phyloP scores from a whole-genome alignment of 2,113 vertebrate species.

The Zosterops borbonicus region DNA sequence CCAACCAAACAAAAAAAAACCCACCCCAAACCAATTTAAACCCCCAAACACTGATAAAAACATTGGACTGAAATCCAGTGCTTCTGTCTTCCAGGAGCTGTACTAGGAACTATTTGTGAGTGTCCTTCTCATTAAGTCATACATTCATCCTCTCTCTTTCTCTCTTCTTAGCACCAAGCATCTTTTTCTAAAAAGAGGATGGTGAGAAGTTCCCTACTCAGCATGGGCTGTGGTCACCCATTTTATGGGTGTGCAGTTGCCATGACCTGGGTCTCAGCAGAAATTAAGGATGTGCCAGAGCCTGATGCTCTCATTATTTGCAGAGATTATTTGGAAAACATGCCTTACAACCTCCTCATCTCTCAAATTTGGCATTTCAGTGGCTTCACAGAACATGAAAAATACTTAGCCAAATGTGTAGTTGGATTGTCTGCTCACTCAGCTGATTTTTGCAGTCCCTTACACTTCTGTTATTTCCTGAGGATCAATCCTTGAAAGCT shows the following conservation, averaged over 20 bases:
- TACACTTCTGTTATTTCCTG: not conserved
- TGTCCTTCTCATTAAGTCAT: not conserved
- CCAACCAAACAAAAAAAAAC: too few species aligned
- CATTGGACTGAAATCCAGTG: not conserved
- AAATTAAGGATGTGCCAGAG: not conserved
- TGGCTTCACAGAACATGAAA: not conserved
- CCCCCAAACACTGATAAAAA: not conserved
- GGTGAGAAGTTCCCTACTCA: not conserved
- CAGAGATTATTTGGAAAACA: not conserved
- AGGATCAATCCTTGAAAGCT: not conserved
- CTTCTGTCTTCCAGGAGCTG: not conserved
- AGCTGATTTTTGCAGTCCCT: not conserved
- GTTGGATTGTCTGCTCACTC: not conserved
- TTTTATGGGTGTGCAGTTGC: not conserved
- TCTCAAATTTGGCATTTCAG: not conserved
- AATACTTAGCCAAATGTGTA: not conserved
- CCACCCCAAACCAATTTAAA: not conserved
- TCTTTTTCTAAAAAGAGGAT: not conserved
- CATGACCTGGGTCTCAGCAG: not conserved
- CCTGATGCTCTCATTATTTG: not conserved
- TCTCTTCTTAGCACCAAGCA: not conserved
- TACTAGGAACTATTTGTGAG: not conserved
- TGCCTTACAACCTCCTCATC: not conserved
- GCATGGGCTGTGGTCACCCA: not conserved
- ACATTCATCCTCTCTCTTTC: not conserved